phyloP scores from a whole-genome alignment of 2,113 vertebrate genomes.

The Ophthalmolycus amberensis region DNA sequence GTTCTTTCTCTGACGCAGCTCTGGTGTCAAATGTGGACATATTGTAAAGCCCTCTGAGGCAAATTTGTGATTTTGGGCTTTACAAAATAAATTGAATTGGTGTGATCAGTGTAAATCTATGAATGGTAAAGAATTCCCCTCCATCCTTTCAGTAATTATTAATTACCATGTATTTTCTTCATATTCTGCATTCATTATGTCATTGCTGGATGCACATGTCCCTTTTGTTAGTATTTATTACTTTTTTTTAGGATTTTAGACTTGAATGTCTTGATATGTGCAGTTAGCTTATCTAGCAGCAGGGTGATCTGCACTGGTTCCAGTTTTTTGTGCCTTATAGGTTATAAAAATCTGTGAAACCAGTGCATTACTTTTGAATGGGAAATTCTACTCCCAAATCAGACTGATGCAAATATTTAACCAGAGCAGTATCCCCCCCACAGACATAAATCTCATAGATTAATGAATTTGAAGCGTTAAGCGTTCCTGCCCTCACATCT shows the following conservation, averaged over 20 bases:
- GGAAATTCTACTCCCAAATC: constrained; percentile 33
- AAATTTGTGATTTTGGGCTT: too few species aligned
- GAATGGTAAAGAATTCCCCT: not conserved
- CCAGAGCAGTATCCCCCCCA: constrained; percentile 25
- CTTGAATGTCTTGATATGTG: not conserved
- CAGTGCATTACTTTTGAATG: not conserved
- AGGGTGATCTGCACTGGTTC: not conserved
- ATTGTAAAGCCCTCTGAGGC: too few species aligned
- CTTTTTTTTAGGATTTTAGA: not conserved
- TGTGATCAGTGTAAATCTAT: not conserved
- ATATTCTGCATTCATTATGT: not conserved
- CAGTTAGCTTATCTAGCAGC: not conserved
- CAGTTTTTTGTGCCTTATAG: not conserved
- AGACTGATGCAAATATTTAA: constrained; percentile 51
- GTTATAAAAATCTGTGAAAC: not conserved
- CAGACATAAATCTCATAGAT: constrained; percentile 42
- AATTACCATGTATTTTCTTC: not conserved
- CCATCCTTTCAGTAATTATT: not conserved
- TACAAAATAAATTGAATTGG: too few species aligned
- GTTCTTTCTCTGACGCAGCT: not conserved
- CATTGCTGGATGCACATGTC: not conserved
- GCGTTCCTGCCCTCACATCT: constrained; percentile 40
- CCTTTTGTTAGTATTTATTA: not conserved
- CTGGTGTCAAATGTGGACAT: not conserved
- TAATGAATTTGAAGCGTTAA: constrained; percentile 45